phyloP scores from a whole-genome alignment of 2,888 invertebrate species.

The Drosophila nigricruria region DNA sequence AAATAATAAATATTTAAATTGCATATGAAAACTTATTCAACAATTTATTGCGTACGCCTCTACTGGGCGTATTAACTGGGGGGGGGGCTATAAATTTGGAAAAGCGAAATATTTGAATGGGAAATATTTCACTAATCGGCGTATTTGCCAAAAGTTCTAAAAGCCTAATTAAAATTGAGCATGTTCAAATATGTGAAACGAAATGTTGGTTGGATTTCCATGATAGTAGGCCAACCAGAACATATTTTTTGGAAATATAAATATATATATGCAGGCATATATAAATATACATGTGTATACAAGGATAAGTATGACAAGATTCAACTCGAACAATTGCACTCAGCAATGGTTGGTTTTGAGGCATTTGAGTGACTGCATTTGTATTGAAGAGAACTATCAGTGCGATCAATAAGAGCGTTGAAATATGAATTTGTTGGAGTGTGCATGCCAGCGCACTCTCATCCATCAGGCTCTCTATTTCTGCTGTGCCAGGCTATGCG shows the following conservation, averaged over 20 bases:
- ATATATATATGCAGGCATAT: no score
- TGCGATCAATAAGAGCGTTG: no score
- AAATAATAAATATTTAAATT: slow-evolving; percentile 59
- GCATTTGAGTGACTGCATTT: no score
- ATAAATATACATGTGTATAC: no score
- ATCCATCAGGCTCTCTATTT: no score
- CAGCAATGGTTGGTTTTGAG: no score
- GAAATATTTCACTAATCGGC: not conserved
- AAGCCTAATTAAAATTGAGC: not conserved
- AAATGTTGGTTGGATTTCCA: not conserved
- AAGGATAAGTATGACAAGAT: no score
- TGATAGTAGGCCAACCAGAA: not conserved
- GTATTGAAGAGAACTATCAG: no score
- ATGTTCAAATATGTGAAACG: not conserved
- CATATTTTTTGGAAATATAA: not conserved
- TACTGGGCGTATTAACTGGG: not conserved
- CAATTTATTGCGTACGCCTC: not conserved
- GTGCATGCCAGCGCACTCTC: no score
- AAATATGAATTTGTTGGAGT: no score
- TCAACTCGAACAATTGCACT: no score
- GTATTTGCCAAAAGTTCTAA: not conserved
- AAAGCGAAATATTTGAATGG: not conserved
- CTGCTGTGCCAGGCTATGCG: no score
- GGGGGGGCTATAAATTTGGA: not conserved
- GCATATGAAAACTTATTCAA: slow-evolving; percentile 39